Base-by-base conservation (phyloP, 2,888 invertebrate species). In the Baccha elongata region DNA sequence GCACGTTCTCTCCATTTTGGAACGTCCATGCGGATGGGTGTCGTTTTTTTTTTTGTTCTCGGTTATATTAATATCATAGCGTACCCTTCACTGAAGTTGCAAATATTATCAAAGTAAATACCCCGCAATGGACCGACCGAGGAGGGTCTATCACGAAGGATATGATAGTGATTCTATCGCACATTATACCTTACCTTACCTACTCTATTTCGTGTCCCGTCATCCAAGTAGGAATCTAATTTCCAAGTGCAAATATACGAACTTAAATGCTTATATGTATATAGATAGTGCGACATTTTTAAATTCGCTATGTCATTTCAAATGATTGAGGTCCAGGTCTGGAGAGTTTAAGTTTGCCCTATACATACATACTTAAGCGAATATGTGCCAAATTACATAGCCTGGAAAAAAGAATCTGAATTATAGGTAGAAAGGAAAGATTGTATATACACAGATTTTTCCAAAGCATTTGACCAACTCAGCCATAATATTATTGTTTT, bases 61-160 rank as follows among this genome's bases (percentile, higher is more conserved):
- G 35, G n/a, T 32, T 13, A 32, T 48, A 46, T 23, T 71, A 65
- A 71, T 60, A 40, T 75, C 58, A 58, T 40, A 40, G 53, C n/a
- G 23, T 8, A 50, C 42, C 55, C 55, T 48, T 29, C 60, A 44
- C 26, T 44, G 60, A 17, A n/a, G 60, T 29, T 32, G 55, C 62
- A 68, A 68, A 80, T 80, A 69, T 80, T 69, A 35, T 74, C 64
- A 58, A 64, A 80, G 74, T 58, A 69, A 69, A 69, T 55, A 67
- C 15, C 8, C 15, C 23, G 10, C 53, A 7, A 6, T 23, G n/a
- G 21, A 1, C 1, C 23, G n/a, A 0, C n/a, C 23, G 26, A 7
- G 7, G 48, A 8, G 8, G 64, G 13, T 53, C 44, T 13, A 35
- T 26, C 23, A 15, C 15, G 58, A 15, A 40, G 29, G 29, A 32